Evolutionary conservation across 1,140 invertebrate species (phyloP).

Genomic region (Cydia splendana): DNA sequence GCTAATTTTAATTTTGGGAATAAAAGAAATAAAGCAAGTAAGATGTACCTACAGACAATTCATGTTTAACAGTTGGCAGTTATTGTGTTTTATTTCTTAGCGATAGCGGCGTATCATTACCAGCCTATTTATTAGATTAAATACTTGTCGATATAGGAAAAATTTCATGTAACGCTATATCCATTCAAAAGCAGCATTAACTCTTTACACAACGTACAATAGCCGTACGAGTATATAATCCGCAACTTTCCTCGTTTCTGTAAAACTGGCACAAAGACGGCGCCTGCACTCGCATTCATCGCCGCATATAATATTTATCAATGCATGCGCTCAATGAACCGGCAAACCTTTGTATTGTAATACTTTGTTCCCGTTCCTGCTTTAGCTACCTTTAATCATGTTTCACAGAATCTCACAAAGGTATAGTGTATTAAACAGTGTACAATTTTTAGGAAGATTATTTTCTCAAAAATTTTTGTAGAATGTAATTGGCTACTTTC

Average conservation of each 20-base stretch:
- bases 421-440: too few relatives aligned
- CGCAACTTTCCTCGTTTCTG: neutral
- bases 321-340: neutral
- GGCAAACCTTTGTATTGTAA: neutral
- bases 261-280: conserved; percentile 22
- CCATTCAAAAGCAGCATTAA: neutral
- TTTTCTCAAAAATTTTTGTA: too few relatives aligned
- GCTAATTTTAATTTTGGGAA: too few relatives aligned
- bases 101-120: too few relatives aligned
- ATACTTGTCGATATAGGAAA: too few relatives aligned
- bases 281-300: conserved; percentile 12
- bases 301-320: conserved; percentile 29
- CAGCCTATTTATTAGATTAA: too few relatives aligned
- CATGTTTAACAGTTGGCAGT: too few relatives aligned
- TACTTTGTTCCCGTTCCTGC: neutral
- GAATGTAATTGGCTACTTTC: too few relatives aligned
- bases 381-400: neutral
- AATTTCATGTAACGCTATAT: neutral
- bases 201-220: neutral
- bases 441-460: neutral
- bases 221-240: neutral
- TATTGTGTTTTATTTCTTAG: too few relatives aligned
- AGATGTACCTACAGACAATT: too few relatives aligned
- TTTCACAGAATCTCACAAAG: neutral
- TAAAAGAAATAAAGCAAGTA: too few relatives aligned